A percentile compares a stretch with the other conserved stretches of the same genome.
Conservation (phyloP, 2,888 invertebrate species). For the Stramonita haemastoma region DNA sequence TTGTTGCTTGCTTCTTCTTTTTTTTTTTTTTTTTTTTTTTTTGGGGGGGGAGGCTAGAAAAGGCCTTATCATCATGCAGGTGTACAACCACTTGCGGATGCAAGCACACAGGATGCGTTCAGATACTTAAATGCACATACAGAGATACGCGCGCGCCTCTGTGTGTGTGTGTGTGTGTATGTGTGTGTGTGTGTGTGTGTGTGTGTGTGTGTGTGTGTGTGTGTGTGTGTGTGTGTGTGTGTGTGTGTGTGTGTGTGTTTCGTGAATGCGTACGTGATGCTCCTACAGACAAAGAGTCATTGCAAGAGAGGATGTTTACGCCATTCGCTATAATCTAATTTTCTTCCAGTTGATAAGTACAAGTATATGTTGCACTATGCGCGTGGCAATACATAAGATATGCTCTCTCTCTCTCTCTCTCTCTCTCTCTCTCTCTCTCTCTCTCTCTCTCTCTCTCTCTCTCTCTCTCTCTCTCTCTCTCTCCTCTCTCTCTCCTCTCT, state of each 20-base stretch:
- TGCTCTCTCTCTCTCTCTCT: slow-evolving; percentile 22
- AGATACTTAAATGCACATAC: too few species aligned
- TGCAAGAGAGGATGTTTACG: too few species aligned
- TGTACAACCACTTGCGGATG: too few species aligned
- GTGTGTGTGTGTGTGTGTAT: too few species aligned
- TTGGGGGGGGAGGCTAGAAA: neutral
- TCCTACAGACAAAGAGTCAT: too few species aligned
- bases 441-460: slow-evolving; percentile 35
- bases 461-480: slow-evolving; percentile 2
- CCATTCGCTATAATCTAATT: too few species aligned
- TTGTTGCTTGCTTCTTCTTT: neutral
- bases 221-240: neutral
- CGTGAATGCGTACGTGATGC: too few species aligned
- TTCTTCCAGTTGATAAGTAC: too few species aligned
- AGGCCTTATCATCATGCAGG: too few species aligned
- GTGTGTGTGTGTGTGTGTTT: neutral
- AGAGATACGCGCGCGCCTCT: too few species aligned
- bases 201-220: slow-evolving; percentile 32
- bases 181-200: slow-evolving; percentile 15
- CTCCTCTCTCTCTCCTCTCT: neutral
- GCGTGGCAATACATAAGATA: neutral
- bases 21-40: neutral
- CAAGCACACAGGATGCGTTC: too few species aligned
- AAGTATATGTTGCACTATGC: neutral
- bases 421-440: slow-evolving; percentile 32